Evolutionary conservation across 2,113 vertebrate species (phyloP).

Genomic region (Pristiophorus japonicus): DNA sequence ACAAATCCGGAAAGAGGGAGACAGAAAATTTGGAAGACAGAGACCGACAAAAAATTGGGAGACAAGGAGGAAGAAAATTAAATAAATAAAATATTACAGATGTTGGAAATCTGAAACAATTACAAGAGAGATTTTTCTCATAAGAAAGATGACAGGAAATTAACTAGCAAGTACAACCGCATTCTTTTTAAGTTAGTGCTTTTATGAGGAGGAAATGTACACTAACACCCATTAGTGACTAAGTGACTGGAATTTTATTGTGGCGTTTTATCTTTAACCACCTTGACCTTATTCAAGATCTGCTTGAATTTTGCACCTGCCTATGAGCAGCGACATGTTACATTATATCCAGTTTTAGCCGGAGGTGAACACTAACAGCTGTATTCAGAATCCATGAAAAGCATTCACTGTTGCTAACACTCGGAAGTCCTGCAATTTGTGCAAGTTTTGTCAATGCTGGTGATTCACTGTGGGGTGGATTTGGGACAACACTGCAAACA

Average conservation of each 20-base stretch:
- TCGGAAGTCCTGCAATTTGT: neutral
- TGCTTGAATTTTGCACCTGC: neutral
- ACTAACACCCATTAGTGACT: neutral
- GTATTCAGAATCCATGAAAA: neutral
- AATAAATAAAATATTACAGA: neutral
- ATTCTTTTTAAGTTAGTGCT: neutral
- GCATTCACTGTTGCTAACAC: neutral
- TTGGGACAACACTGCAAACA: neutral
- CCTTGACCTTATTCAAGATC: neutral
- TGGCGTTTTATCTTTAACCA: neutral
- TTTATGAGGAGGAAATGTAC: neutral
- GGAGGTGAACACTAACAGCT: neutral
- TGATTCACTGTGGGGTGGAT: neutral
- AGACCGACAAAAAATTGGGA: neutral
- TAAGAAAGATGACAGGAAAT: neutral
- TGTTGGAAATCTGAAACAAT: neutral
- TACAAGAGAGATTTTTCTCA: neutral
- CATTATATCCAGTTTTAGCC: neutral
- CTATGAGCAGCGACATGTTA: neutral
- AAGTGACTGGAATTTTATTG: neutral
- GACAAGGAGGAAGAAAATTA: neutral
- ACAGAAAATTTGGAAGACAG: neutral
- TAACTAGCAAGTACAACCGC: neutral
- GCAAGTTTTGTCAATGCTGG: neutral
- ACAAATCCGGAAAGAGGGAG: neutral